Conservation (phyloP, 2,888 invertebrate genomes). For the Dolomedes plantarius region DNA sequence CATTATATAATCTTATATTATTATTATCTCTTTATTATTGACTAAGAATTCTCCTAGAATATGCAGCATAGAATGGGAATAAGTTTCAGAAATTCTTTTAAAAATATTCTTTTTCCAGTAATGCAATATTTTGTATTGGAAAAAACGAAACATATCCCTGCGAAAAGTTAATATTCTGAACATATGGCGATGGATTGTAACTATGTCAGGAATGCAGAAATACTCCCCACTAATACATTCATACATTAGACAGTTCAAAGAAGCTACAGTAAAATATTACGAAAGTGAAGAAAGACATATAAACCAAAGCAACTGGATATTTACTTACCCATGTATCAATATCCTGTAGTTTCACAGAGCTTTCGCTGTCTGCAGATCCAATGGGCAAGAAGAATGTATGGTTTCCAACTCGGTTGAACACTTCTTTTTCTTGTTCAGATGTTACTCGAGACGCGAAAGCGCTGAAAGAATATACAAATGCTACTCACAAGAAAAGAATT, state of each 20-base stretch:
- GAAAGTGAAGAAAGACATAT: background rate
- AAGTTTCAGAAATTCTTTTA: too few species aligned
- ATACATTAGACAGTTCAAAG: background rate
- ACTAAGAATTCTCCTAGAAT: too few species aligned
- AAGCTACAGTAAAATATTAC: background rate
- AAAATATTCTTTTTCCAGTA: too few species aligned
- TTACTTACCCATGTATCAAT: constrained; percentile 66
- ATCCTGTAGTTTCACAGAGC: constrained; percentile 36
- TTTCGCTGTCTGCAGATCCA: constrained; percentile 46
- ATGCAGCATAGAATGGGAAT: too few species aligned
- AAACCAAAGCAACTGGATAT: background rate
- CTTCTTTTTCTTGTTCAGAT: constrained; percentile 58
- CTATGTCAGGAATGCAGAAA: background rate
- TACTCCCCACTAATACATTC: background rate
- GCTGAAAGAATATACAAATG: constrained; percentile 40
- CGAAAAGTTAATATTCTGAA: background rate
- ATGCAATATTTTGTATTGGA: too few species aligned
- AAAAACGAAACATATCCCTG: too few species aligned
- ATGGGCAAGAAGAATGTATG: constrained; percentile 65
- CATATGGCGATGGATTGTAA: background rate
- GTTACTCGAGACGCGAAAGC: constrained; percentile 62
- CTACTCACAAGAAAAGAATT: constrained; percentile 7
- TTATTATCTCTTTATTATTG: too few species aligned
- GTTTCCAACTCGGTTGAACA: constrained; percentile 58
- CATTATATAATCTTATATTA: too few species aligned